phyloP scores from a whole-genome alignment of 2,113 vertebrate genomes.

The Pachypanchax playfairii region DNA sequence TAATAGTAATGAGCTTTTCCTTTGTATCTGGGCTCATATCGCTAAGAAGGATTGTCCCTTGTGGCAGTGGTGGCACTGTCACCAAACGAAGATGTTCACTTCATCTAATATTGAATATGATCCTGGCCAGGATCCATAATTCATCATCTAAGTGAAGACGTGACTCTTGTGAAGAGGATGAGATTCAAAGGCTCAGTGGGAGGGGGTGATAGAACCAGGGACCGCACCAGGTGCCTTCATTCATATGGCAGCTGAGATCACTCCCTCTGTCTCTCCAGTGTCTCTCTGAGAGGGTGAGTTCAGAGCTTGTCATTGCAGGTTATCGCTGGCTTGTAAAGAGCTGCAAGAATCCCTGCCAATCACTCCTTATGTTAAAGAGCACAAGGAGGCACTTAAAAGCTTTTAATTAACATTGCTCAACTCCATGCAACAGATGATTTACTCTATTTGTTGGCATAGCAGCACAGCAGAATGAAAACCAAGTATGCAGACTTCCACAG shows the following conservation, averaged over 20 bases:
- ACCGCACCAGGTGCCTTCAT: constrained; percentile 61
- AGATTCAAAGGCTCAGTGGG: constrained; percentile 70
- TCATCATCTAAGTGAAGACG: constrained; percentile 79
- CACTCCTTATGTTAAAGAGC: constrained; percentile 57
- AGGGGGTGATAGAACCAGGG: constrained; percentile 57
- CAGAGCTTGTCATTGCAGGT: constrained; percentile 60
- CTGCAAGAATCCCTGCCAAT: constrained; percentile 24
- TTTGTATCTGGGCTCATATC: constrained; percentile 50
- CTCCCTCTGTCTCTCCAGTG: constrained; percentile 36
- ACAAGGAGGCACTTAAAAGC: constrained; percentile 47
- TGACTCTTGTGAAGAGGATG: constrained; percentile 73
- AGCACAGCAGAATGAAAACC: background rate
- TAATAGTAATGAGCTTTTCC: constrained; percentile 68
- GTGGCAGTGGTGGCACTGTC: constrained; percentile 57
- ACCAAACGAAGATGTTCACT: constrained; percentile 72
- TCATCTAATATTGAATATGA: constrained; percentile 80
- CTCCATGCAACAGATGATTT: constrained; percentile 47
- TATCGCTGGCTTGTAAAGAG: constrained; percentile 54
- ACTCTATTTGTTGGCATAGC: constrained; percentile 22
- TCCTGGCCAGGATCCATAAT: constrained; percentile 73
- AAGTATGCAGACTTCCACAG: constrained; percentile 6
- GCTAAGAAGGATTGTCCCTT: constrained; percentile 66
- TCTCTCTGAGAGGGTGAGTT: constrained; percentile 51
- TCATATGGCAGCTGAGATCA: constrained; percentile 52
- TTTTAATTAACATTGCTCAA: constrained; percentile 58